Conservation (phyloP, 2,888 invertebrate genomes). For the Eumacrocentrus americanus region DNA sequence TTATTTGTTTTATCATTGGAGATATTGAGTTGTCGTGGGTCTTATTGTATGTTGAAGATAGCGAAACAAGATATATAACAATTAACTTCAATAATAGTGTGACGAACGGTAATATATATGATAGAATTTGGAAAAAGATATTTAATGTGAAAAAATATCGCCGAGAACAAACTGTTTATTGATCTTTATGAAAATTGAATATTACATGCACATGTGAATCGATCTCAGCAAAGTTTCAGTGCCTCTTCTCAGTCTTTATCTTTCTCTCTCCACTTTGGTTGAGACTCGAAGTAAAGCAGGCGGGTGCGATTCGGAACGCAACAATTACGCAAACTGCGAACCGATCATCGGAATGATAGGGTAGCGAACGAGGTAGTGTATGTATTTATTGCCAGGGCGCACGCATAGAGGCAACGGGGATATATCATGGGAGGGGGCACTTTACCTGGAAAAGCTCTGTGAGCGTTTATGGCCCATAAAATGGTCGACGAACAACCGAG, state of each 20-base stretch:
- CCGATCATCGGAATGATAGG: slow-evolving; percentile 40
- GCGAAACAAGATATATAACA: no score
- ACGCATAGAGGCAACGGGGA: slow-evolving; percentile 7
- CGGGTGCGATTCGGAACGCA: slow-evolving; percentile 27
- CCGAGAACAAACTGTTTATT: neutral
- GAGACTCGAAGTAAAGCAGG: slow-evolving; percentile 14
- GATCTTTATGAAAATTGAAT: neutral
- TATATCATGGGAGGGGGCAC: slow-evolving; percentile 20
- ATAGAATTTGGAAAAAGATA: no score
- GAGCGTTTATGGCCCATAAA: slow-evolving; percentile 42
- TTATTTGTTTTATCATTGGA: no score
- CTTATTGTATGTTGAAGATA: no score
- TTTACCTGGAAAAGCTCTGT: slow-evolving; percentile 39
- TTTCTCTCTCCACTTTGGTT: neutral
- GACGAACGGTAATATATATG: no score
- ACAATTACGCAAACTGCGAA: slow-evolving; percentile 37
- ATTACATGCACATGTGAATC: neutral
- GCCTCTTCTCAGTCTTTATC: neutral
- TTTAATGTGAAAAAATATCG: neutral
- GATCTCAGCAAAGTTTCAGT: neutral
- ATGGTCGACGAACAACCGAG: slow-evolving; percentile 39
- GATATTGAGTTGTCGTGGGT: no score
- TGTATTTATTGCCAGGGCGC: slow-evolving; percentile 36
- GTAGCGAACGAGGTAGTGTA: slow-evolving; percentile 36
- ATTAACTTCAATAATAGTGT: no score